Base-by-base conservation (phyloP, 2,888 invertebrate species). In the Oscheius sp. region DNA sequence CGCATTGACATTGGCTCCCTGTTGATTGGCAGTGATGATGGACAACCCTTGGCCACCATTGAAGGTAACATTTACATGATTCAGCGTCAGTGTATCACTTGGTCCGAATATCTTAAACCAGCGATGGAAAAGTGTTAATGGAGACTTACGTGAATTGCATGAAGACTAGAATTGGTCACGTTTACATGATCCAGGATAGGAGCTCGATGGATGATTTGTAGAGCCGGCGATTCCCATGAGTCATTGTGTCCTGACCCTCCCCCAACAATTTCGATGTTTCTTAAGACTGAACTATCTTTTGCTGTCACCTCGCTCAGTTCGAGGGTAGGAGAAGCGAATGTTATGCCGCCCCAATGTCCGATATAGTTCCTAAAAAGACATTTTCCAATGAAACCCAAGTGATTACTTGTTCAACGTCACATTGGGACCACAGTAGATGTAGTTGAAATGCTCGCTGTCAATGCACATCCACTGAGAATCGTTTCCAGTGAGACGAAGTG, bases 161-260 rank as follows among this genome's bases (percentile, higher is more conserved):
- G 95, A 87, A 94, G 94, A 37, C 84, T 84, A 29, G 83, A 94
- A 83, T 93, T 92, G 7, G 92, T 93, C 21, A 99, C 93, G 82
- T 94, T 94, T 0, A 97, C 94, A 78, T 90, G 87, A 75, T 94
- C 93, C 83, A 93, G 93, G 32, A 95, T 93, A 0, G 98, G 97
- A 80, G 95, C 94, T 87, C 94, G 94, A 85, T 94, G 93, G 47
- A 97, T 93, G 37, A 95, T 93, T 89, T 96, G 95, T 68, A 99
- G 91, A 0, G 98, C 95, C 37, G 82, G 90, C n/a, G 70, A 75
- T 37, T 83, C 80, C 59, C 95, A 94, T 90, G 95, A 95, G 89
- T 97, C 96, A 86, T 95, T 96, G 87, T 99, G 99, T 35, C 98
- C 91, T 79, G 96, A 93, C 33, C 99, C 99, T 68, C 97, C 99